Percentiles rank a stretch among this genome's conserved stretches.
These are phyloP conservation scores for Eleginops maclovinus DNA, from an alignment of 2,113 vertebrate genomes.

Conservation along the genomic window DNA sequence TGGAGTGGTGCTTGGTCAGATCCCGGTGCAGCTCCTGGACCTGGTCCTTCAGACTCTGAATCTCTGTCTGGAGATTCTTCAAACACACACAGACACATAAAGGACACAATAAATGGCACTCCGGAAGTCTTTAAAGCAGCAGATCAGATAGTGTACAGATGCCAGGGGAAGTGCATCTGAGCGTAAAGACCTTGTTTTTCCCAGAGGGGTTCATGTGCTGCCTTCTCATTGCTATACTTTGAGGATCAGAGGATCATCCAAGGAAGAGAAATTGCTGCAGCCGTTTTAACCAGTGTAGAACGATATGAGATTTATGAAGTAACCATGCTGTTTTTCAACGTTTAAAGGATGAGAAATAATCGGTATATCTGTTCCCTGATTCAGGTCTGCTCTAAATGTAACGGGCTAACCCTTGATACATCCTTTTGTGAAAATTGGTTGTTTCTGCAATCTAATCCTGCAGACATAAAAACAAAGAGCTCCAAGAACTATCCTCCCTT, in stretches of 20 bases:
- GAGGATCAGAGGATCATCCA: slow-evolving; percentile 7
- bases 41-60: slow-evolving; percentile 93
- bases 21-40: slow-evolving; percentile 94
- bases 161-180: slow-evolving; percentile 19
- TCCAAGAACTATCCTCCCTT: too few species aligned
- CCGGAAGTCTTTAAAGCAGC: slow-evolving; percentile 8
- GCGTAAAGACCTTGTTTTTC: slow-evolving; percentile 20
- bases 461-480: too few species aligned
- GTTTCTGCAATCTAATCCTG: too few species aligned
- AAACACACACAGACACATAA: slow-evolving; percentile 20
- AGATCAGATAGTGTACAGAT: slow-evolving; percentile 13
- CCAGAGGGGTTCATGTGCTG: slow-evolving; percentile 21
- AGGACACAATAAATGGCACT: slow-evolving; percentile 3
- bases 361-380: too few species aligned
- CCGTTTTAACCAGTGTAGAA: neutral
- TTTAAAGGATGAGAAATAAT: too few species aligned
- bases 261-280: neutral
- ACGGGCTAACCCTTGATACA: too few species aligned
- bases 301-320: neutral
- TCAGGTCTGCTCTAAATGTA: too few species aligned
- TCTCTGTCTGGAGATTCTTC: slow-evolving; percentile 89
- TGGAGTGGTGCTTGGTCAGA: slow-evolving; percentile 94
- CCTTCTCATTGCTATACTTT: slow-evolving; percentile 13
- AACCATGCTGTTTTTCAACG: too few species aligned
- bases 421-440: too few species aligned